These are phyloP conservation scores for Phaedon cochleariae DNA, from an alignment of 2,888 invertebrate genomes.

Conservation along the genomic window DNA sequence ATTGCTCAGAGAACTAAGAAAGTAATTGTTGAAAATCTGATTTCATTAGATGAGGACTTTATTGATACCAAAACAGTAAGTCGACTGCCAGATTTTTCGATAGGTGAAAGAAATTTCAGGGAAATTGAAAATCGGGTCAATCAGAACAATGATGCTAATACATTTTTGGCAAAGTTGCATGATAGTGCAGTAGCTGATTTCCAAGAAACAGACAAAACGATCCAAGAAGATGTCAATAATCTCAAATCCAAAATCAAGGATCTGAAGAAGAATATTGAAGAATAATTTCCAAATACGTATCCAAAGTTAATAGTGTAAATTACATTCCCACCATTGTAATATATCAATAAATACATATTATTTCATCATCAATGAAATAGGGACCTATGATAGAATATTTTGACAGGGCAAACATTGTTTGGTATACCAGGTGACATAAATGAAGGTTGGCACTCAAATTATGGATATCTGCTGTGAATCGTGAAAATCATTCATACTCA, in stretches of 20 bases:
- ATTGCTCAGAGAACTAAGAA: slow-evolving; percentile 15
- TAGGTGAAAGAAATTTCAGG: neutral
- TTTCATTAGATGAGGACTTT: neutral
- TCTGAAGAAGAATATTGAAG: neutral
- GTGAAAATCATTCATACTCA: too few relatives aligned
- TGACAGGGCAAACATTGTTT: too few relatives aligned
- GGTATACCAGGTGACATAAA: too few relatives aligned
- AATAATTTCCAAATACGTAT: neutral
- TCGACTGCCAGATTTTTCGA: neutral
- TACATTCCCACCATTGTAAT: too few relatives aligned
- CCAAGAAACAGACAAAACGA: slow-evolving; percentile 8
- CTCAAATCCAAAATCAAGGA: slow-evolving; percentile 4
- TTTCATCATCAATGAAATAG: too few relatives aligned
- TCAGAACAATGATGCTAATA: neutral
- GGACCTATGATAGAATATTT: too few relatives aligned
- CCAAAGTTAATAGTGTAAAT: too few relatives aligned
- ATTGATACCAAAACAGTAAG: neutral
- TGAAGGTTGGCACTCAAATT: too few relatives aligned
- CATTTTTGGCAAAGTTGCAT: neutral
- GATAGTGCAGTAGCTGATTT: slow-evolving; percentile 4
- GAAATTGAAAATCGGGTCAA: neutral
- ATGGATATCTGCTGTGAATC: too few relatives aligned
- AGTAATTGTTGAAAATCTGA: neutral
- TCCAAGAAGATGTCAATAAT: slow-evolving; percentile 11
- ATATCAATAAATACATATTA: too few relatives aligned